Percentiles rank a stretch among this genome's conserved stretches.
These are phyloP conservation scores for Macroteleia sp. DNA, from an alignment of 2,888 invertebrate genomes.

Conservation along the genomic window DNA sequence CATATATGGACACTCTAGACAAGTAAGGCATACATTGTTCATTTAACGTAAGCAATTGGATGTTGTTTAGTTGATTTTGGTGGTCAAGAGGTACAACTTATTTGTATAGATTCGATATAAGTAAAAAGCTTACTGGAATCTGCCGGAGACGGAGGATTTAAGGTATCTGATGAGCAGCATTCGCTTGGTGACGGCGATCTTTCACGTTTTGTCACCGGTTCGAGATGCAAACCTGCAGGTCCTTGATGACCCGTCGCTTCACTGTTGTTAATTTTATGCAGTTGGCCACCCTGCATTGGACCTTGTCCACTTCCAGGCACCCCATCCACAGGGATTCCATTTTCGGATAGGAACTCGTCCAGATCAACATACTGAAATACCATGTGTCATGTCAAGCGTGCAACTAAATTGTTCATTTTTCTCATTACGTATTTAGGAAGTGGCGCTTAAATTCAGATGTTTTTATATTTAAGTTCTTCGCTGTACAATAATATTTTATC, in stretches of 20 bases:
- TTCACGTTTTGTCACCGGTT: constrained; percentile 91
- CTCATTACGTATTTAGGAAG: no score
- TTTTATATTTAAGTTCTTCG: no score
- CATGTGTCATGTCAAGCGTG: constrained; percentile 29
- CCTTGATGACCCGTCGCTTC: constrained; percentile 85
- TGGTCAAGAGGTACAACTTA: neutral
- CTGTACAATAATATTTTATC: no score
- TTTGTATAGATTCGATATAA: neutral
- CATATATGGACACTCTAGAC: no score
- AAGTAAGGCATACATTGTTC: no score
- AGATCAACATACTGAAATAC: constrained; percentile 94
- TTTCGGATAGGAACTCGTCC: constrained; percentile 98
- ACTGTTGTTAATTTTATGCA: constrained; percentile 81
- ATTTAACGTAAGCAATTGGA: no score
- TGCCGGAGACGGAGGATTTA: constrained; percentile 95
- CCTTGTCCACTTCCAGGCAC: constrained; percentile 86
- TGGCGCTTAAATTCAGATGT: no score
- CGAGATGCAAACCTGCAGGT: constrained; percentile 87
- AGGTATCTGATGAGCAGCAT: constrained; percentile 94
- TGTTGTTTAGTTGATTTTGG: no score
- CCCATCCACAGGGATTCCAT: constrained; percentile 94
- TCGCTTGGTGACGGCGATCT: constrained; percentile 94
- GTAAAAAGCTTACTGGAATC: constrained; percentile 90
- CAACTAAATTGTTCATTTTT: constrained; percentile 16
- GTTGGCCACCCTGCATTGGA: constrained; percentile 79